Evolutionary conservation across 30 jellyfish, hydroid and myxozoan species (phyloP), one percentile per base, ranked within the genome.

Genomic region (Calvadosia cruxmelitensis): DNA sequence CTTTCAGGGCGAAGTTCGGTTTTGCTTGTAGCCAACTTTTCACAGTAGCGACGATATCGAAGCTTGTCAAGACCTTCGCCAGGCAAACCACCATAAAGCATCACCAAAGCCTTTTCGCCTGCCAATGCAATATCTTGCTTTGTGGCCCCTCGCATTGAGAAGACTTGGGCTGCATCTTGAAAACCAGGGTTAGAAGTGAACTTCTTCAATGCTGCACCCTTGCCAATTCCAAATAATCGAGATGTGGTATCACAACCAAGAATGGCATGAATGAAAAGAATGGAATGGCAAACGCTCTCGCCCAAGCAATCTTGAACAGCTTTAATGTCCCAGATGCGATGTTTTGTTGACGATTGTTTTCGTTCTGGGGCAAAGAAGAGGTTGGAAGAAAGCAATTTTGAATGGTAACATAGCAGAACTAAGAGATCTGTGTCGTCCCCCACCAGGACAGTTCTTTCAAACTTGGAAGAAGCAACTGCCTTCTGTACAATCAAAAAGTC

Each of bases 231-330:
- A 31, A 77, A 77, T 24, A 77, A 64, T 27, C 70, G 68, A 29
- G 82, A 68, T 0, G 81, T 50, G 27, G 76, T 77, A 68, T 77
- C 75, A 34, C 81, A 67, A 52, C 81, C 90, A 30, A 70, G 50
- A 12, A 50, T 29, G 26, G 76, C 76, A 77, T 52, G 76, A 42
- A 77, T 31, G 69, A 67, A 27, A 52, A 52, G 66, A 29, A 42
- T 28, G 28, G 31, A 26, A 3, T 53, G 71, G 32, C 82, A 49
- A 52, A 5, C 34, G 15, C 57, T 62, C 35, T 12, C 42, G 26
- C 76, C 83, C 36, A 73, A 63, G n/a, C n/a, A n/a, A n/a, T n/a
- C n/a, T n/a, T n/a, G n/a, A n/a, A n/a, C n/a, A n/a, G n/a, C n/a
- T 53, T 77, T 68, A 36, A 68, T 77, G 31, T 77, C 82, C 90